Conservation (phyloP, 2,888 invertebrate species). For the Eristalis arbustorum region DNA sequence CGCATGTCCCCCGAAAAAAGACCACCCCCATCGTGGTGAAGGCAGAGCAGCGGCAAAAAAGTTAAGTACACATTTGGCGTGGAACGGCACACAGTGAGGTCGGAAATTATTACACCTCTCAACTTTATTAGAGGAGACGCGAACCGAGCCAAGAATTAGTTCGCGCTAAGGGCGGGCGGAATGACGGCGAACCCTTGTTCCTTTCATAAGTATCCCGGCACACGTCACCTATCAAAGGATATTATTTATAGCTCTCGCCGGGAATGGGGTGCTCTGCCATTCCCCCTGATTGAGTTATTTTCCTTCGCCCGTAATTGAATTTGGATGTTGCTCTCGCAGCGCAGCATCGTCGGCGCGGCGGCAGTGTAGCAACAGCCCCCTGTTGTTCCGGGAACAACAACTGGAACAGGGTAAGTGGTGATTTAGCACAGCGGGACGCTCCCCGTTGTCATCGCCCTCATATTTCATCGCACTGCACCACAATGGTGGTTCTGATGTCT, state of each 20-base stretch:
- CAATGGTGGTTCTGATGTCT: slow-evolving; percentile 53
- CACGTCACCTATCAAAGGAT: slow-evolving; percentile 66
- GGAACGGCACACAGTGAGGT: slow-evolving; percentile 19
- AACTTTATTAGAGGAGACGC: slow-evolving; percentile 55
- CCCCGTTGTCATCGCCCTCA: slow-evolving; percentile 56
- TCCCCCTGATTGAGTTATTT: slow-evolving; percentile 71
- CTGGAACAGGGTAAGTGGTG: slow-evolving; percentile 75
- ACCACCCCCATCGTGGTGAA: neutral
- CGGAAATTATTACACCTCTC: slow-evolving; percentile 67
- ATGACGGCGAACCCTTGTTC: neutral
- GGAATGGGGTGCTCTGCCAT: slow-evolving; percentile 22
- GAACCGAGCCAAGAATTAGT: slow-evolving; percentile 41
- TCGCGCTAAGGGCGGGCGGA: neutral
- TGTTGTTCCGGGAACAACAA: slow-evolving; percentile 55
- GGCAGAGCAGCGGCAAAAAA: neutral
- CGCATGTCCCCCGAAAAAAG: neutral
- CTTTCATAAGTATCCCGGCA: slow-evolving; percentile 37
- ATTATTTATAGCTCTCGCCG: slow-evolving; percentile 63
- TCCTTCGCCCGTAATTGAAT: slow-evolving; percentile 66
- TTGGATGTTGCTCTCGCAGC: slow-evolving; percentile 67
- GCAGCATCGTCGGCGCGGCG: slow-evolving; percentile 1
- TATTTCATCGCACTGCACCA: slow-evolving; percentile 61
- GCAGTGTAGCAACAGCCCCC: slow-evolving; percentile 56
- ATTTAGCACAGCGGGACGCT: slow-evolving; percentile 77
- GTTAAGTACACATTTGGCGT: slow-evolving; percentile 47